Percentiles rank a stretch among this genome's conserved stretches.
Conservation (phyloP, 2,888 invertebrate genomes). For the Xestobium rufovillosum region DNA sequence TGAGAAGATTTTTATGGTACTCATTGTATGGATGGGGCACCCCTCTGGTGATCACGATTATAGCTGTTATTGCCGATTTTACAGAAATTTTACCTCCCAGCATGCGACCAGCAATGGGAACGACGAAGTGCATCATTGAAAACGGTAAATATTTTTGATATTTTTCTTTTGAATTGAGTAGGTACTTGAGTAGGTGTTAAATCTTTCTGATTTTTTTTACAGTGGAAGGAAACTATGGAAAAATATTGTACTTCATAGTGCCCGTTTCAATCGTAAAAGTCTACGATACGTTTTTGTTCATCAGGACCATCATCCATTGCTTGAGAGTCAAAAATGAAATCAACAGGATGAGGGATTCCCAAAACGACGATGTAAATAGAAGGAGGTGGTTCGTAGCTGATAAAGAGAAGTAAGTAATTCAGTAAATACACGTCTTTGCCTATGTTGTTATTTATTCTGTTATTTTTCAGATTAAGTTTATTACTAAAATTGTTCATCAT, state of each 20-base stretch:
- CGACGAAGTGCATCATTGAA: constrained; percentile 59
- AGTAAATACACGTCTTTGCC: not conserved
- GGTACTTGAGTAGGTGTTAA: too few relatives aligned
- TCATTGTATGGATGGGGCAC: constrained; percentile 66
- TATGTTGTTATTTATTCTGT: not conserved
- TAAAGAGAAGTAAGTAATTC: constrained; percentile 54
- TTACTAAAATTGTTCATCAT: constrained; percentile 69
- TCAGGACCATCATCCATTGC: constrained; percentile 62
- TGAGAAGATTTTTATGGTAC: constrained; percentile 56
- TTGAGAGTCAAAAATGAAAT: constrained; percentile 69
- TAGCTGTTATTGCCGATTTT: constrained; percentile 50
- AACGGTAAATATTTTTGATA: constrained; percentile 39
- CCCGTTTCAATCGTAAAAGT: constrained; percentile 58
- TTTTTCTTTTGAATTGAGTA: too few relatives aligned
- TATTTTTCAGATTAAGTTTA: constrained; percentile 53
- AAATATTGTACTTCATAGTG: constrained; percentile 27
- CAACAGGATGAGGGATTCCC: constrained; percentile 47
- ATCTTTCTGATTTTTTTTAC: too few relatives aligned
- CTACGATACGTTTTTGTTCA: constrained; percentile 60
- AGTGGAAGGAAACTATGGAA: constrained; percentile 28
- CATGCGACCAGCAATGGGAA: constrained; percentile 55
- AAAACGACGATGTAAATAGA: constrained; percentile 49
- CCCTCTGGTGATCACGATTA: constrained; percentile 49
- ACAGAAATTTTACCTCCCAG: constrained; percentile 43
- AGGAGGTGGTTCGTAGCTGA: constrained; percentile 52